Conservation (phyloP, 2,113 vertebrate species). For the Cromileptes altivelis region DNA sequence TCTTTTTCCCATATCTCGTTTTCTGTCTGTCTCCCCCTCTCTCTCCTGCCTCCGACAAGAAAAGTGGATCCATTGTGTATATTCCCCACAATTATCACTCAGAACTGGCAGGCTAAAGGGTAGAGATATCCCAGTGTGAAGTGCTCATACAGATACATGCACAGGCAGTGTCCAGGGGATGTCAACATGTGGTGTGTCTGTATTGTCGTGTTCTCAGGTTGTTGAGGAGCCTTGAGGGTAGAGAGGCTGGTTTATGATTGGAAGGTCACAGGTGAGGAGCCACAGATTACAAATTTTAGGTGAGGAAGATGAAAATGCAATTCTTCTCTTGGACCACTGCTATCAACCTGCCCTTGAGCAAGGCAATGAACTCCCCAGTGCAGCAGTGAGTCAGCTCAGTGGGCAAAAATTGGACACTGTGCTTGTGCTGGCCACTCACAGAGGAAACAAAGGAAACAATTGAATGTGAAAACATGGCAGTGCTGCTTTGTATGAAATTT, state of each 20-base stretch:
- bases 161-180: not conserved
- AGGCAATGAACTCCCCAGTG: slow-evolving; percentile 21
- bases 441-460: not conserved
- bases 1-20: slow-evolving; percentile 43
- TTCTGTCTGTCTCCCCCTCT: slow-evolving; percentile 43
- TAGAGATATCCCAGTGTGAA: not conserved
- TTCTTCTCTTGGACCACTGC: not conserved
- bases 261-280: slow-evolving; percentile 27
- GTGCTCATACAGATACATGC: not conserved
- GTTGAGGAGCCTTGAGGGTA: not conserved
- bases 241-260: slow-evolving; percentile 37
- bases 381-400: slow-evolving; percentile 24
- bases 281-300: slow-evolving; percentile 22
- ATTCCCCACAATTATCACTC: slow-evolving; percentile 12
- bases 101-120: not conserved
- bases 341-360: slow-evolving; percentile 36
- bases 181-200: not conserved
- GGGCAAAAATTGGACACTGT: not conserved
- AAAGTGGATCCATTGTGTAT: slow-evolving; percentile 42
- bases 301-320: not conserved
- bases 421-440: not conserved
- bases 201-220: not conserved
- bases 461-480: not conserved
- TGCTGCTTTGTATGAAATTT: not conserved
- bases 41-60: slow-evolving; percentile 41